phyloP scores from a whole-genome alignment of 1,140 invertebrate genomes.

The Globodera rostochiensis region DNA sequence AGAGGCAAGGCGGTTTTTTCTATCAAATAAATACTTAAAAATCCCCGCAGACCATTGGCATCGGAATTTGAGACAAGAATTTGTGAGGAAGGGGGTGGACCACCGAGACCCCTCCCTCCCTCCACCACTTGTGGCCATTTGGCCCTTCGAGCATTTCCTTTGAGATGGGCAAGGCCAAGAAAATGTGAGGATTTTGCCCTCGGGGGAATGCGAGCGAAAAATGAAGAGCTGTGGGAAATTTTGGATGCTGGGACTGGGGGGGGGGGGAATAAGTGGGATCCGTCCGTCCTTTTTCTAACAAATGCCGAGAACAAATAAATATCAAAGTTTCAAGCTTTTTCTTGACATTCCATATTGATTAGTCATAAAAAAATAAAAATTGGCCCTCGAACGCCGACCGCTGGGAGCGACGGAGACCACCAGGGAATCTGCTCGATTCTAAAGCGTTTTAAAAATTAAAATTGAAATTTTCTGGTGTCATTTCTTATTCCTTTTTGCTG shows the following conservation, averaged over 20 bases:
- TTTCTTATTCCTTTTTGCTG: too few species aligned
- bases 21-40: not conserved
- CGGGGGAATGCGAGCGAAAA: constrained; percentile 12
- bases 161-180: not conserved
- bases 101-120: too few species aligned
- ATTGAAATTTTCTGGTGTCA: not conserved
- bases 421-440: too few species aligned
- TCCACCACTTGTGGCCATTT: constrained; percentile 5
- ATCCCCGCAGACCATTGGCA: not conserved
- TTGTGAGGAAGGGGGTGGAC: not conserved
- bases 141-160: constrained; percentile 4
- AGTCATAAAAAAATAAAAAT: too few species aligned
- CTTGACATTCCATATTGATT: not conserved
- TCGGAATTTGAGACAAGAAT: not conserved
- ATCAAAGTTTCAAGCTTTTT: not conserved
- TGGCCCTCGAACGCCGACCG: too few species aligned
- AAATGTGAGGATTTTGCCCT: not conserved
- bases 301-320: not conserved
- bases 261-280: not conserved
- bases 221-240: constrained; percentile 15
- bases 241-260: not conserved
- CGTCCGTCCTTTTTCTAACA: not conserved
- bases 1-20: not conserved
- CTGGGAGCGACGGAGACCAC: too few species aligned
- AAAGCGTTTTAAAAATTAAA: too few species aligned